Percentiles rank a stretch among this genome's conserved stretches.
phyloP scores from a whole-genome alignment of 1,140 invertebrate genomes.

The Temnothorax nylanderi region DNA sequence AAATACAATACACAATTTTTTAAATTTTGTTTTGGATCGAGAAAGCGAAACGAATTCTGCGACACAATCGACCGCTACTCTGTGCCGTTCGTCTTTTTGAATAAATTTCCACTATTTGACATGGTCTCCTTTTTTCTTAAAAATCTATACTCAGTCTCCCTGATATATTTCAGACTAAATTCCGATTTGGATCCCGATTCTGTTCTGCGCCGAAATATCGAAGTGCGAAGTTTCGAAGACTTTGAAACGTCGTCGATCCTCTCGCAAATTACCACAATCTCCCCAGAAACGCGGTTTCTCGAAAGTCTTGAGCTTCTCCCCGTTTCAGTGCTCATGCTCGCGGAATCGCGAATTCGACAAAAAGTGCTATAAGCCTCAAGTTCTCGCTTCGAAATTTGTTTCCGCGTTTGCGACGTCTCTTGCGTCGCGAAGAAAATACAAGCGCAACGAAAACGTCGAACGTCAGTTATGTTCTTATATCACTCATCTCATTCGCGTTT shows the following conservation, averaged over 20 bases:
- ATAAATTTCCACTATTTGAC: conserved; percentile 1
- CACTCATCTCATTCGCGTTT: neutral
- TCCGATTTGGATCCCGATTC: neutral
- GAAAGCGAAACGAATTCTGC: conserved; percentile 11
- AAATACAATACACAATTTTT: neutral
- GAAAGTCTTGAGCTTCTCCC: neutral
- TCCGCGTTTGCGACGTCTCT: neutral
- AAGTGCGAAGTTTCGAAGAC: neutral
- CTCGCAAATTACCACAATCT: neutral
- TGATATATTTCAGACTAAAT: conserved; percentile 15
- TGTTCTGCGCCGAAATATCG: conserved; percentile 13
- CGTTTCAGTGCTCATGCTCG: neutral
- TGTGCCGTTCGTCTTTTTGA: neutral
- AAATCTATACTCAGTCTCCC: neutral
- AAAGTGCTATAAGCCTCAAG: conserved; percentile 27
- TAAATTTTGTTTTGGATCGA: conserved; percentile 4
- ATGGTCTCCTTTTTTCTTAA: neutral
- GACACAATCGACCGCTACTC: neutral
- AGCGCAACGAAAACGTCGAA: conserved; percentile 13
- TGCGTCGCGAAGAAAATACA: neutral
- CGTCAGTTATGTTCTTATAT: neutral
- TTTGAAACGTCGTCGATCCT: neutral
- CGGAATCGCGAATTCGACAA: conserved; percentile 18
- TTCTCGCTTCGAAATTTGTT: neutral
- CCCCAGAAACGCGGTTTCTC: neutral